phyloP scores from a whole-genome alignment of 2,888 invertebrate species.

The Standfussiana lucernea region DNA sequence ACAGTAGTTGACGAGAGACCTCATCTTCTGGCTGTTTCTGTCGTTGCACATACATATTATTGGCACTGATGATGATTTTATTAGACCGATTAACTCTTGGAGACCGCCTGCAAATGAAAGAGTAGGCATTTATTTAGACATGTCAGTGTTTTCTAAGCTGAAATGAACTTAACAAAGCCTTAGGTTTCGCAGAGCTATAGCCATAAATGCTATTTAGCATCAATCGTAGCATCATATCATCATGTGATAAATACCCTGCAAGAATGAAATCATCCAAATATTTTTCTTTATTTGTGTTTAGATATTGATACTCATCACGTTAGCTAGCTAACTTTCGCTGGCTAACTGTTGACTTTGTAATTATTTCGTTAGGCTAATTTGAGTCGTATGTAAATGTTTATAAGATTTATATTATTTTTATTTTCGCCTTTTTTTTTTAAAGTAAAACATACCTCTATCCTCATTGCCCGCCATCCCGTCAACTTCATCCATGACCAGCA shows the following conservation, averaged over 20 bases:
- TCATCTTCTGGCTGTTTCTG: slow-evolving; percentile 97
- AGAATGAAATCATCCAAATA: background rate
- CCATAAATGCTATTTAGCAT: no score
- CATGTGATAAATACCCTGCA: no score
- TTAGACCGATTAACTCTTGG: slow-evolving; percentile 97
- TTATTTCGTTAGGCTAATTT: background rate
- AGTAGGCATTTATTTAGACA: background rate
- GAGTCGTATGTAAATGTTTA: background rate
- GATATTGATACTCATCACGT: background rate
- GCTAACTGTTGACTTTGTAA: background rate
- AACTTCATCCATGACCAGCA: slow-evolving; percentile 99
- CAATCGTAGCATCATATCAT: no score
- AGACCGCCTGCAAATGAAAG: slow-evolving; percentile 92
- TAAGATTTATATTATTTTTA: slow-evolving; percentile 4
- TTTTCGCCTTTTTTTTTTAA: background rate
- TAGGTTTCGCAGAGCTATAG: no score
- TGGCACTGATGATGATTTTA: slow-evolving; percentile 96
- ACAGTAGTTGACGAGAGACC: slow-evolving; percentile 97
- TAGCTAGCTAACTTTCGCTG: background rate
- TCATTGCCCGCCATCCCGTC: slow-evolving; percentile 99
- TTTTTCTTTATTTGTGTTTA: background rate
- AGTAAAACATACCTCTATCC: slow-evolving; percentile 93
- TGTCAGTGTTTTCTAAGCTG: background rate
- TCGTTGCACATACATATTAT: slow-evolving; percentile 99
- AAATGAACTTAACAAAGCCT: no score